Conservation (phyloP, 2,113 vertebrate species). For the Pelmatolapia mariae region DNA sequence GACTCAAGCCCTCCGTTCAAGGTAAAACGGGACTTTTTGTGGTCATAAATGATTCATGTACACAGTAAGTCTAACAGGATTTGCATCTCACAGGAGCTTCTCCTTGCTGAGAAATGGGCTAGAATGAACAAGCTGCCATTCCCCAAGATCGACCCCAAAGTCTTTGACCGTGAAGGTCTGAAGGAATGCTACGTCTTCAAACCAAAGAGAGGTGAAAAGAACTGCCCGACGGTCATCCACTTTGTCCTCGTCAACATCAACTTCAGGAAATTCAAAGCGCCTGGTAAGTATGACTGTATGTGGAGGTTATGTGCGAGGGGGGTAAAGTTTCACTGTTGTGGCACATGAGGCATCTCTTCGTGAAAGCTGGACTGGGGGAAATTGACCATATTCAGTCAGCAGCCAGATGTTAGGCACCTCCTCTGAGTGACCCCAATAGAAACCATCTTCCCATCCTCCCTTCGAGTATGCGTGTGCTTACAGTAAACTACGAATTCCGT, state of each 20-base stretch:
- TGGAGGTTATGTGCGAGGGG: neutral
- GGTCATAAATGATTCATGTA: neutral
- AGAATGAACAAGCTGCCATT: slow-evolving; percentile 97
- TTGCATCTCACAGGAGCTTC: slow-evolving; percentile 78
- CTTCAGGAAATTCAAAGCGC: slow-evolving; percentile 90
- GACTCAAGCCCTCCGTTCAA: slow-evolving; percentile 97
- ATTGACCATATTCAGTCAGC: neutral
- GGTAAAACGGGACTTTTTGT: slow-evolving; percentile 60
- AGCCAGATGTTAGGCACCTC: neutral
- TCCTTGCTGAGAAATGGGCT: slow-evolving; percentile 97
- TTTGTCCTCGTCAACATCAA: slow-evolving; percentile 96
- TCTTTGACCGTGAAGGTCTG: slow-evolving; percentile 93
- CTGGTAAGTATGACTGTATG: slow-evolving; percentile 71
- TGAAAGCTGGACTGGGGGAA: neutral
- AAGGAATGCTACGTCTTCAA: slow-evolving; percentile 98
- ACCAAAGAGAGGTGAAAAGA: slow-evolving; percentile 85
- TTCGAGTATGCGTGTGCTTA: neutral
- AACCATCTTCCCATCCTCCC: neutral
- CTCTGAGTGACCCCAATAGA: neutral
- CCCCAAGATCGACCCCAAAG: slow-evolving; percentile 95
- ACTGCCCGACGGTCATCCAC: slow-evolving; percentile 93
- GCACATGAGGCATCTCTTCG: slow-evolving; percentile 15
- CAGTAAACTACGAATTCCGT: neutral
- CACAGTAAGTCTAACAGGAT: neutral
- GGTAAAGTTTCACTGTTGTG: slow-evolving; percentile 19